Evolutionary conservation across 2,797 vertebrate genomes (phyloP).

Genomic region (Dipus sagitta): DNA sequence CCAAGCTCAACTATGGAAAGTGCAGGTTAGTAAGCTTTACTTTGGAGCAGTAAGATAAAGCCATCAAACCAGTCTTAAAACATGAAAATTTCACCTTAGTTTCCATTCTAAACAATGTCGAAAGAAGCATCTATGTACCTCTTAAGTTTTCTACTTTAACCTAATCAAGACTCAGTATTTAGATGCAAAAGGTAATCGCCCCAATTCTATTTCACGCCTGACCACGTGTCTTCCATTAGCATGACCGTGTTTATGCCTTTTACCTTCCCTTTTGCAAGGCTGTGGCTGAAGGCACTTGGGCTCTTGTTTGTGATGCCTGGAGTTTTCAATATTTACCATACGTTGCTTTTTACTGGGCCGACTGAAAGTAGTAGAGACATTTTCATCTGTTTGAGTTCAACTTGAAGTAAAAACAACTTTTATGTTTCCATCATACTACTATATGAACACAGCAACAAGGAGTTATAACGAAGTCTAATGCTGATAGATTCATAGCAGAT

Average conservation of each 20-base stretch:
- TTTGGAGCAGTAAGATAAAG: too few relatives aligned
- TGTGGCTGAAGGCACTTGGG: constrained; percentile 89
- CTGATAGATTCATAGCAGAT: neutral
- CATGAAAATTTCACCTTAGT: constrained; percentile 71
- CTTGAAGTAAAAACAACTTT: constrained; percentile 73
- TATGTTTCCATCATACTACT: constrained; percentile 75
- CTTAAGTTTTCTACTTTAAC: constrained; percentile 79
- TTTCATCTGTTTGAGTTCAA: constrained; percentile 82
- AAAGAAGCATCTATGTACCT: constrained; percentile 67
- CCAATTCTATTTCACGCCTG: constrained; percentile 96
- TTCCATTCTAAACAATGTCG: constrained; percentile 59
- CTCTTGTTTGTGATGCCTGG: constrained; percentile 89
- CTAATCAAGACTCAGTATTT: constrained; percentile 91
- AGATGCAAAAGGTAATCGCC: constrained; percentile 95
- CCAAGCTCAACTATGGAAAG: constrained; percentile 74
- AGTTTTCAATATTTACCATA: constrained; percentile 84
- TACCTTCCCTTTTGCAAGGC: too few relatives aligned
- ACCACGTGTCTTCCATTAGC: constrained; percentile 93
- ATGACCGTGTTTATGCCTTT: constrained; percentile 83
- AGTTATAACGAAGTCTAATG: constrained; percentile 48
- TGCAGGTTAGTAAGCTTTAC: too few relatives aligned
- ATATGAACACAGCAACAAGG: constrained; percentile 66
- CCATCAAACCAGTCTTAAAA: neutral
- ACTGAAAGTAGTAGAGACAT: constrained; percentile 91
- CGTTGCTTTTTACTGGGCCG: constrained; percentile 88